Conservation (phyloP, 1,140 invertebrate genomes). For the Potamilus streckersoni region DNA sequence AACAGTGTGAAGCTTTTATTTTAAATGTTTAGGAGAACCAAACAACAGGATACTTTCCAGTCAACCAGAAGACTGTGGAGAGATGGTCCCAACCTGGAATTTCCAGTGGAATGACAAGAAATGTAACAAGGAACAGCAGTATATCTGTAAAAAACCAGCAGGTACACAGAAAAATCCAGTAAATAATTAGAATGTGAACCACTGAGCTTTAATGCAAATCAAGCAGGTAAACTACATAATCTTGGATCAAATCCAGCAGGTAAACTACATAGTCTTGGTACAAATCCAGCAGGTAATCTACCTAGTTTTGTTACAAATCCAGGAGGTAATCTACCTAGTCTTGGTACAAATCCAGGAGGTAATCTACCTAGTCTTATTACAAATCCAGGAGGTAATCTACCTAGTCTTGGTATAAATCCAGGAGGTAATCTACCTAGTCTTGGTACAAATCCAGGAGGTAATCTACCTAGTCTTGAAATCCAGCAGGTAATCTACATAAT, state of each 20-base stretch:
- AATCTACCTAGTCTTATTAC: too few species aligned
- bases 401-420: neutral
- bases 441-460: too few species aligned
- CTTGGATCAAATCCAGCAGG: too few species aligned
- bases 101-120: conserved; percentile 50
- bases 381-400: neutral
- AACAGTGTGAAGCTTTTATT: neutral
- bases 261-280: neutral
- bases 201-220: neutral
- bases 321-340: too few species aligned
- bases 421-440: too few species aligned
- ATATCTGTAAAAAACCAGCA: conserved; percentile 51
- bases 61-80: conserved; percentile 44
- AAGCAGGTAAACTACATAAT: too few species aligned
- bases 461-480: too few species aligned
- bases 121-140: conserved; percentile 38
- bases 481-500: neutral
- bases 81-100: conserved; percentile 39
- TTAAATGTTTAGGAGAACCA: conserved; percentile 41
- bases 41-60: conserved; percentile 21
- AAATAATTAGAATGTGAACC: too few species aligned
- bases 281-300: too few species aligned
- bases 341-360: too few species aligned
- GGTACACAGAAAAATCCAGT: conserved; percentile 3
- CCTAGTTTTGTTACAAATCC: neutral